Conservation (phyloP, 2,797 vertebrate genomes). For the Dromococcyx pavoninus region DNA sequence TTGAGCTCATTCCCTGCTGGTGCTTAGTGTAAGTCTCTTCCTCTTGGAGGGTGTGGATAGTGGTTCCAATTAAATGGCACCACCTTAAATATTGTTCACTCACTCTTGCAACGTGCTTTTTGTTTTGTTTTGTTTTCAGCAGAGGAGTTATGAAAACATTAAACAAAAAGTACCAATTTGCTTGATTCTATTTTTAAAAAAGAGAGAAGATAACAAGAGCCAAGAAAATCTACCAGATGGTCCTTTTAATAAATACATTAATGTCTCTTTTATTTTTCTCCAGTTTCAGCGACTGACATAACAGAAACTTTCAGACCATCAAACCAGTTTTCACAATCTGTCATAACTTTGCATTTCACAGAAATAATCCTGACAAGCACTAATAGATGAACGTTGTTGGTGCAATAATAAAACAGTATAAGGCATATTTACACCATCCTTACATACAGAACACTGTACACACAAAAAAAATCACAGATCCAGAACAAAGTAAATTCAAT, state of each 20-base stretch:
- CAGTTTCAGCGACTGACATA: constrained; percentile 70
- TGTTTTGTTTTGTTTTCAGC: neutral
- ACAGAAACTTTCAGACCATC: constrained; percentile 72
- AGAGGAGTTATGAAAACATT: neutral
- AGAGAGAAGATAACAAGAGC: constrained; percentile 16
- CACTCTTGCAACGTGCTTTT: neutral
- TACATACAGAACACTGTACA: constrained; percentile 75
- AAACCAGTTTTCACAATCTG: constrained; percentile 75
- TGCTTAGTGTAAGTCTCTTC: neutral
- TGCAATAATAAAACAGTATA: constrained; percentile 73
- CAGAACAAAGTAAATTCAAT: constrained; percentile 69
- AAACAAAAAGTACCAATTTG: neutral
- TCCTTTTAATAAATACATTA: constrained; percentile 78
- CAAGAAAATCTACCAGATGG: constrained; percentile 64
- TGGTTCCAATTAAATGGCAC: constrained; percentile 21
- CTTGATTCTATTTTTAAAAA: neutral
- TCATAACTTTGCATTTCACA: constrained; percentile 74
- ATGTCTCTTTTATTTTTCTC: constrained; percentile 70
- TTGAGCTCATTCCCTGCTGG: neutral
- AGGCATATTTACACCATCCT: constrained; percentile 79
- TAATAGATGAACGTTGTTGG: constrained; percentile 69
- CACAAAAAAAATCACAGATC: constrained; percentile 76
- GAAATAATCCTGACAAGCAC: constrained; percentile 75
- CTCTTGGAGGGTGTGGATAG: neutral
- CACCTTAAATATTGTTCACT: neutral